These are phyloP conservation scores for Acholoe squamosa DNA, from an alignment of 2,888 invertebrate genomes.

Conservation along the genomic window DNA sequence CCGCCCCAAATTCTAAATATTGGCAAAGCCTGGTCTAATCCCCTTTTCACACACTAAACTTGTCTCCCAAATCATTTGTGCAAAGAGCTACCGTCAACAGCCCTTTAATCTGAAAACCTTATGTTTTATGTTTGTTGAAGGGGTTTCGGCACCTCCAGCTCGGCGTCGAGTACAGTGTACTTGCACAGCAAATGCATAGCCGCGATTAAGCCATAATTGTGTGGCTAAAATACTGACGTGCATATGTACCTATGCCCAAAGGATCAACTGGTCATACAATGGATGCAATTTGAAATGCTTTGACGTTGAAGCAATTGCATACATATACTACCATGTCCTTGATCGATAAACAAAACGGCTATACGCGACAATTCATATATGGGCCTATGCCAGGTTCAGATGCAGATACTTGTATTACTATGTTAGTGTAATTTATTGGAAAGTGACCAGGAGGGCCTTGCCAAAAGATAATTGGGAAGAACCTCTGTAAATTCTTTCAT, in stretches of 20 bases:
- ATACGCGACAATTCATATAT: no score
- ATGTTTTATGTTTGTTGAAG: slow-evolving; percentile 5
- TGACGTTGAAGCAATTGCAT: no score
- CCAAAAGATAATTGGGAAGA: no score
- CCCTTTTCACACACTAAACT: background rate
- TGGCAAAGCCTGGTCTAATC: background rate
- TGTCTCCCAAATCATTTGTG: background rate
- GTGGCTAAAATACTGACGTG: background rate
- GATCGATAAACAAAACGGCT: no score
- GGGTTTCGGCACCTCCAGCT: background rate
- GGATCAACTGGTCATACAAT: background rate
- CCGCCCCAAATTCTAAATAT: background rate
- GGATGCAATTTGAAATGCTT: background rate
- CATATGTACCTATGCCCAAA: background rate
- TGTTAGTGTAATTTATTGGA: no score
- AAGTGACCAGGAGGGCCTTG: no score
- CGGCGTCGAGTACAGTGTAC: background rate
- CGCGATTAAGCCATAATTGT: background rate
- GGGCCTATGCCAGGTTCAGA: no score
- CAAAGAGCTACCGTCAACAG: background rate
- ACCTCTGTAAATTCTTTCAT: no score
- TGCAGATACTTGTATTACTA: no score
- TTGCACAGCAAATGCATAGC: background rate
- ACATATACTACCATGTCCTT: no score
- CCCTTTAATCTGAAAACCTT: background rate